Conservation (phyloP, 2,888 invertebrate genomes). For the Sylvicola fuscatus region DNA sequence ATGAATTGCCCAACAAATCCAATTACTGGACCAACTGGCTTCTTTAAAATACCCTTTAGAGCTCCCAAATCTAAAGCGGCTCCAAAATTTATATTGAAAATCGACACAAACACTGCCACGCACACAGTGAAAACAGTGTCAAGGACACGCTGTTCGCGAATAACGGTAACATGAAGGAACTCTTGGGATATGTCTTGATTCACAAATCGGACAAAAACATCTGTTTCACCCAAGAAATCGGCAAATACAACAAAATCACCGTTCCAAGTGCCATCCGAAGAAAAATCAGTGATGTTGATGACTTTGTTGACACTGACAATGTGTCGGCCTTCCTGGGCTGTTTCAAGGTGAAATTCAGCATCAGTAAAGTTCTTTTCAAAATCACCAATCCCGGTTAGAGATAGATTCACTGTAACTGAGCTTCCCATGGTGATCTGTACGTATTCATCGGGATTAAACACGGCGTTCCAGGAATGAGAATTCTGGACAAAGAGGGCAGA, state of each 20-base stretch:
- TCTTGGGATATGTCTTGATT: conserved; percentile 14
- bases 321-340: conserved; percentile 7
- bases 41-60: conserved; percentile 39
- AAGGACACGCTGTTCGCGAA: conserved; percentile 38
- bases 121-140: conserved; percentile 55
- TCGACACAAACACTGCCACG: conserved; percentile 51
- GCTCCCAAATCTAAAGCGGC: conserved; percentile 64
- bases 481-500: too few relatives aligned
- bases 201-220: conserved; percentile 13
- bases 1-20: conserved; percentile 62
- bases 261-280: conserved; percentile 11
- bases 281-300: conserved; percentile 11
- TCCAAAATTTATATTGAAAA: conserved; percentile 80
- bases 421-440: conserved; percentile 28
- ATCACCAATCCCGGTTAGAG: conserved; percentile 17
- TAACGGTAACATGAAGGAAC: conserved; percentile 31
- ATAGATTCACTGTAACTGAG: conserved; percentile 23
- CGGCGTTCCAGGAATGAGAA: too few relatives aligned
- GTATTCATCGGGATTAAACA: too few relatives aligned
- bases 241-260: conserved; percentile 14
- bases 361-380: not conserved
- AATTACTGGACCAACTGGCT: conserved; percentile 57
- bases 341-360: conserved; percentile 5
- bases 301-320: conserved; percentile 10
- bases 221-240: conserved; percentile 19